phyloP scores from a whole-genome alignment of 2,888 invertebrate species.

The Temnothorax ravouxi region DNA sequence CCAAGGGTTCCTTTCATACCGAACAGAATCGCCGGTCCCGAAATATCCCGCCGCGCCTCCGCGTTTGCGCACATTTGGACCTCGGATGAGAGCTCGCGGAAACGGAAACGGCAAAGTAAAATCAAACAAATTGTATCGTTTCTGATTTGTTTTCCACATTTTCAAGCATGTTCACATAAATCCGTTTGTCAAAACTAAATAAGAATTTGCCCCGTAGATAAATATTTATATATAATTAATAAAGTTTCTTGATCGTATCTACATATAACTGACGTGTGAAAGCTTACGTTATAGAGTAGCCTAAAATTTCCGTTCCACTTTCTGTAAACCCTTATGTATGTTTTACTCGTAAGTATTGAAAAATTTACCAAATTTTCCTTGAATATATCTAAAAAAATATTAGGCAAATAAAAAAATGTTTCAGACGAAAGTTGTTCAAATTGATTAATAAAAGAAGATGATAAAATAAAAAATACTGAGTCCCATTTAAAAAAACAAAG shows the following conservation, averaged over 20 bases:
- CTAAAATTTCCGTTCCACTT: not conserved
- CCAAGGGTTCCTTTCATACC: slow-evolving; percentile 77
- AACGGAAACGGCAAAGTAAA: slow-evolving; percentile 11
- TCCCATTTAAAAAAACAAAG: too few species aligned
- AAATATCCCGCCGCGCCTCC: slow-evolving; percentile 64
- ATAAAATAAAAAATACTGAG: too few species aligned
- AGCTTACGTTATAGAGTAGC: not conserved
- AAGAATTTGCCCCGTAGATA: not conserved
- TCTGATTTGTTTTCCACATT: not conserved
- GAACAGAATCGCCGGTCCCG: slow-evolving; percentile 75
- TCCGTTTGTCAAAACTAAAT: not conserved
- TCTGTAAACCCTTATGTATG: too few species aligned
- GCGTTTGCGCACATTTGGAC: slow-evolving; percentile 25
- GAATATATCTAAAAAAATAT: too few species aligned
- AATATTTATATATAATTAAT: not conserved
- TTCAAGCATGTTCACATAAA: not conserved
- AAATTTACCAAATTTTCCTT: too few species aligned
- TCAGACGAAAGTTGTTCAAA: too few species aligned
- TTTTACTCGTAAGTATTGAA: too few species aligned
- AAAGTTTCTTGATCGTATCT: not conserved
- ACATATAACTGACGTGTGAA: not conserved
- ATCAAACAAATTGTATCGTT: not conserved
- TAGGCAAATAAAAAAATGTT: too few species aligned
- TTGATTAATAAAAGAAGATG: too few species aligned
- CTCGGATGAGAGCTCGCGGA: not conserved